Conservation (phyloP, 2,113 vertebrate genomes). For the Corvus hawaiiensis region DNA sequence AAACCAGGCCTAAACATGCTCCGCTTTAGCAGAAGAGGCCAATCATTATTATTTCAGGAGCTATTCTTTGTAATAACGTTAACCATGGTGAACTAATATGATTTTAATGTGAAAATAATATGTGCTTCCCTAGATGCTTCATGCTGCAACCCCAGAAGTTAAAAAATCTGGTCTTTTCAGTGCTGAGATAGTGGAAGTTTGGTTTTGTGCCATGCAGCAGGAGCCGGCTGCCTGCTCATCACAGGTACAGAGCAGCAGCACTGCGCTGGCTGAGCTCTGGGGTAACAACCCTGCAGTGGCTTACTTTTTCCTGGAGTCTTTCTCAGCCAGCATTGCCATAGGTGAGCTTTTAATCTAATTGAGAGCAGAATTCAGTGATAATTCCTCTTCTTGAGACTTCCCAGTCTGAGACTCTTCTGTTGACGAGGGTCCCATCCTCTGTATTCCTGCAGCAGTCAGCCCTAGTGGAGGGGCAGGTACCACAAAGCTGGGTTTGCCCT, state of each 20-base stretch:
- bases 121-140: conserved; percentile 6
- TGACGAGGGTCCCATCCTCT: not conserved
- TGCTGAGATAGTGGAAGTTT: not conserved
- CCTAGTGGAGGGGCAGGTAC: not conserved
- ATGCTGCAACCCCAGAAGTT: not conserved
- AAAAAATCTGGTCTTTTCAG: not conserved
- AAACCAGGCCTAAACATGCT: conserved; percentile 11
- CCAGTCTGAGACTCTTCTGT: not conserved
- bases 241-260: not conserved
- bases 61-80: conserved; percentile 49
- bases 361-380: not conserved
- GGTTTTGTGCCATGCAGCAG: not conserved
- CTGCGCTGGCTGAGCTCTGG: not conserved
- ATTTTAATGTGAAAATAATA: conserved; percentile 68
- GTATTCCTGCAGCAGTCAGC: not conserved
- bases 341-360: not conserved
- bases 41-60: conserved; percentile 34
- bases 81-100: conserved; percentile 55
- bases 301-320: not conserved
- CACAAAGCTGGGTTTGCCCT: not conserved
- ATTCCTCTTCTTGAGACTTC: not conserved
- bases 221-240: not conserved
- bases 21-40: conserved; percentile 1
- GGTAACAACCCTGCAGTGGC: not conserved
- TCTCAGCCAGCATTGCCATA: not conserved